Conservation (phyloP, 2,888 invertebrate species). For the Tinea trinotella region DNA sequence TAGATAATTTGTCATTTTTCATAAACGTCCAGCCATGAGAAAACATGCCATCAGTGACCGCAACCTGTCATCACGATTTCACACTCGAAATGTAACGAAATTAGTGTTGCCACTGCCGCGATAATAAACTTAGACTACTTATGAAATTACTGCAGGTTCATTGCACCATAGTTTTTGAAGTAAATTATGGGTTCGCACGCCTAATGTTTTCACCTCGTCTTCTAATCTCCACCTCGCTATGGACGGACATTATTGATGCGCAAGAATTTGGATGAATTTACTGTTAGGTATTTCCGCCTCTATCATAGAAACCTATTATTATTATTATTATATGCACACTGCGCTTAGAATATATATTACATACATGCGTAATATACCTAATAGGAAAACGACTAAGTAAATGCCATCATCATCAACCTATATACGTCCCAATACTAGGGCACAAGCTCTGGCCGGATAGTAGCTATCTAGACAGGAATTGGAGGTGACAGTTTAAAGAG, state of each 20-base stretch:
- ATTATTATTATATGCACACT: constrained; percentile 32
- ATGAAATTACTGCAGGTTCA: constrained; percentile 61
- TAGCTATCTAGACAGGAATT: too few species aligned
- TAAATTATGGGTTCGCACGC: constrained; percentile 66
- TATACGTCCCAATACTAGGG: too few species aligned
- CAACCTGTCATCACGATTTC: constrained; percentile 34
- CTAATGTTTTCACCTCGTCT: constrained; percentile 59
- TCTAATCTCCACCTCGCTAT: constrained; percentile 50
- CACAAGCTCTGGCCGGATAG: too few species aligned
- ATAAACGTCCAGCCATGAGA: neutral
- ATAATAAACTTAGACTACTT: constrained; percentile 47
- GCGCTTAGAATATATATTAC: neutral
- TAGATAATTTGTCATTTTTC: neutral
- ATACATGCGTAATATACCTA: neutral
- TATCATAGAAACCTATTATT: constrained; percentile 40
- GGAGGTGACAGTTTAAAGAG: too few species aligned
- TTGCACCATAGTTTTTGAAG: constrained; percentile 53
- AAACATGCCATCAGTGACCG: constrained; percentile 44
- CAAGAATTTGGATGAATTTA: constrained; percentile 48
- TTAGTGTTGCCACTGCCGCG: constrained; percentile 29
- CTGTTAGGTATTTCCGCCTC: constrained; percentile 46
- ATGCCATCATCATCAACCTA: too few species aligned
- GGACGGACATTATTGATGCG: constrained; percentile 50
- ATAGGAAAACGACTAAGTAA: too few species aligned
- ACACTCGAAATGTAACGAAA: constrained; percentile 40